Conservation (phyloP, 2,113 vertebrate genomes). For the Aramus guarauna region DNA sequence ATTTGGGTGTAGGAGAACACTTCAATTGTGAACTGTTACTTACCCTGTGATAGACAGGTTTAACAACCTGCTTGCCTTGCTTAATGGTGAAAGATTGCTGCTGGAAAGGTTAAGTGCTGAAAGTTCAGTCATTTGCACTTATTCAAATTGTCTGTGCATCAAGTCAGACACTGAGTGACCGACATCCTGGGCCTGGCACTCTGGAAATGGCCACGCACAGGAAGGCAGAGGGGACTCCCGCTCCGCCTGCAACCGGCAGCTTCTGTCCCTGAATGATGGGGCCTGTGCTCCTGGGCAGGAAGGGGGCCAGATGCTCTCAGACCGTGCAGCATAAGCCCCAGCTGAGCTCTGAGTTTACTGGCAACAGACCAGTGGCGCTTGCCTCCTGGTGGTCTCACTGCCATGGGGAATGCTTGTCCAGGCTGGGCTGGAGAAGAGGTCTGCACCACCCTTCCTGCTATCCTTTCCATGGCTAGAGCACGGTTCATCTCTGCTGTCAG, state of each 20-base stretch:
- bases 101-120: not conserved
- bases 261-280: not conserved
- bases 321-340: not conserved
- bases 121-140: not conserved
- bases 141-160: not conserved
- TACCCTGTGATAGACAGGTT: not conserved
- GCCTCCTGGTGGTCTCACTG: not conserved
- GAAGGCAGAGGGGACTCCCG: not conserved
- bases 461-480: not conserved
- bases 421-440: not conserved
- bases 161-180: not conserved
- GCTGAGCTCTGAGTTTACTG: accelerated
- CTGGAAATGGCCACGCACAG: not conserved
- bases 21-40: not conserved
- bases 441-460: not conserved
- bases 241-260: not conserved
- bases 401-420: not conserved
- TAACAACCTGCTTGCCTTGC: not conserved
- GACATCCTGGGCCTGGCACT: not conserved
- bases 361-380: not conserved
- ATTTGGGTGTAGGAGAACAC: not conserved
- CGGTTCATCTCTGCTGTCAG: not conserved
- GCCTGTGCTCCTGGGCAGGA: not conserved
- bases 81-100: not conserved
- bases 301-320: not conserved